Evolutionary conservation across 2,888 invertebrate species (phyloP).

Genomic region (Tetranychus piercei): DNA sequence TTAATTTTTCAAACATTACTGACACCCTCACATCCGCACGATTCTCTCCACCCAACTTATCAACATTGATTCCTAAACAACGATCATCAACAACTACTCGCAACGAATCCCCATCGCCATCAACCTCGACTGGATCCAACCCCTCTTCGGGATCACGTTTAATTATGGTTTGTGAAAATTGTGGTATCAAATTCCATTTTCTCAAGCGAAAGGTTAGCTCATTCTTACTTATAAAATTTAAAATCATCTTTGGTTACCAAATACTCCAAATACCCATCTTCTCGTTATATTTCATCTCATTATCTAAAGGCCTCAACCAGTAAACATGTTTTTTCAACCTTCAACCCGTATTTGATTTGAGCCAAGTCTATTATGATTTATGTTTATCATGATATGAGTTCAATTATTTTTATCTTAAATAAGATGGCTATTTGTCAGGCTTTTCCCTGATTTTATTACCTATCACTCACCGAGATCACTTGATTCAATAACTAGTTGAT

Average conservation of each 20-base stretch:
- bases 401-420: too few species aligned
- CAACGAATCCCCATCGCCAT: background rate
- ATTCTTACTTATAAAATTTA: too few species aligned
- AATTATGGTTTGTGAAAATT: constrained; percentile 23
- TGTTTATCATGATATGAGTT: too few species aligned
- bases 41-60: background rate
- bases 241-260: background rate
- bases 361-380: too few species aligned
- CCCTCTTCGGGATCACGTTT: background rate
- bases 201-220: constrained; percentile 21
- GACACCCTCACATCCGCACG: background rate
- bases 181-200: constrained; percentile 22
- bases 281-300: background rate
- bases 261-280: background rate
- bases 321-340: too few species aligned
- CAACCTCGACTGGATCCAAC: background rate
- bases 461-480: too few species aligned
- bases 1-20: background rate
- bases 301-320: background rate
- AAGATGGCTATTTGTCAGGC: too few species aligned
- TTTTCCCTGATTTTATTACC: too few species aligned
- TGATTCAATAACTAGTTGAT: too few species aligned
- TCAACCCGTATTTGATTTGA: too few species aligned
- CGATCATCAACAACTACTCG: background rate
- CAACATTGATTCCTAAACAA: background rate